phyloP scores from a whole-genome alignment of 2,113 vertebrate genomes.

The Chaetura pelagica region DNA sequence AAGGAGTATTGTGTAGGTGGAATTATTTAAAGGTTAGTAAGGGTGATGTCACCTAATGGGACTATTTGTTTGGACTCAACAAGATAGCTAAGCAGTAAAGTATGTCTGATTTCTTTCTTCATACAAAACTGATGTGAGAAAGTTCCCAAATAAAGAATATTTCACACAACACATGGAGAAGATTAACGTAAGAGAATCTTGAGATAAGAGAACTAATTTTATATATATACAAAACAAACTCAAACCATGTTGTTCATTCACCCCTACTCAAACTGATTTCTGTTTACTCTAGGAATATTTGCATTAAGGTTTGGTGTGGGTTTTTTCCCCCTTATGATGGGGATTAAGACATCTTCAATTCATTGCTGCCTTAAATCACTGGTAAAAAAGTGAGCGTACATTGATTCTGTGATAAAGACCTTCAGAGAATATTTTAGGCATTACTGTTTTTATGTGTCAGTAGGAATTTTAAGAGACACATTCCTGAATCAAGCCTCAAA shows the following conservation, averaged over 20 bases:
- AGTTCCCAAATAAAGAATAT: not conserved
- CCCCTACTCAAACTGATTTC: not conserved
- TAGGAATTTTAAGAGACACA: not conserved
- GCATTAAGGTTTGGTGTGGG: not conserved
- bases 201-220: not conserved
- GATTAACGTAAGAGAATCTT: not conserved
- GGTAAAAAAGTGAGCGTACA: not conserved
- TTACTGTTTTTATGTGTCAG: not conserved
- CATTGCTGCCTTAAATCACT: not conserved
- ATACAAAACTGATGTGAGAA: not conserved
- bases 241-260: not conserved
- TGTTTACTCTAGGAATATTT: not conserved
- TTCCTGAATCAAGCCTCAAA: not conserved
- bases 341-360: not conserved
- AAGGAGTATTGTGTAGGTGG: constrained; percentile 59
- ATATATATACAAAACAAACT: not conserved
- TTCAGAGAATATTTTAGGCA: not conserved
- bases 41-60: constrained; percentile 59
- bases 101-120: constrained; percentile 43
- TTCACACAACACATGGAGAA: not conserved
- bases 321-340: not conserved
- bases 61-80: constrained; percentile 44
- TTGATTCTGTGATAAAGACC: not conserved
- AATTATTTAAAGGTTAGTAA: constrained; percentile 62
- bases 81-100: constrained; percentile 48